Conservation (phyloP, 2,888 invertebrate species). For the Ectobius pallidus region DNA sequence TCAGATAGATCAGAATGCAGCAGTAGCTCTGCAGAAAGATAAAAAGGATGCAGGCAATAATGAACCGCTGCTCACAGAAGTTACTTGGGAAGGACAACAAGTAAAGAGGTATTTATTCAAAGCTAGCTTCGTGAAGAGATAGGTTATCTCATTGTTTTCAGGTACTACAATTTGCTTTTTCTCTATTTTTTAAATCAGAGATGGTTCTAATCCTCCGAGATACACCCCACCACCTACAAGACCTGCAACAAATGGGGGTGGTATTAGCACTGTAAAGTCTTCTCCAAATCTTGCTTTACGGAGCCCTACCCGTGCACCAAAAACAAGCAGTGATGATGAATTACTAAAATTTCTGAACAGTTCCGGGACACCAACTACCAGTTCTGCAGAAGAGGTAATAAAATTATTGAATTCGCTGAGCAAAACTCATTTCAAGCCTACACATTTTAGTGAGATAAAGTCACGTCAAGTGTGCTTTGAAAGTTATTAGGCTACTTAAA, state of each 20-base stretch:
- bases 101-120: not conserved
- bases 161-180: no score
- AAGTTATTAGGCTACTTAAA: no score
- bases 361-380: constrained; percentile 20
- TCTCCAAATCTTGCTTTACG: not conserved
- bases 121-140: no score
- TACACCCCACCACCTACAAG: not conserved
- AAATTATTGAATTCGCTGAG: no score
- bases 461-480: no score
- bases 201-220: not conserved
- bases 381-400: not conserved
- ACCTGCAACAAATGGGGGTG: not conserved
- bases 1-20: constrained; percentile 76
- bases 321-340: constrained; percentile 42
- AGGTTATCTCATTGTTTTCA: no score
- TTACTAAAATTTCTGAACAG: constrained; percentile 48
- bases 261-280: not conserved
- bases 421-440: no score
- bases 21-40: constrained; percentile 62
- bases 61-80: constrained; percentile 35
- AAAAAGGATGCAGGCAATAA: constrained; percentile 22
- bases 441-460: no score
- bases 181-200: no score
- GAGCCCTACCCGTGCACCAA: constrained; percentile 1
- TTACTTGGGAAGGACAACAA: constrained; percentile 32